Percentiles rank a stretch among this genome's conserved stretches.
Evolutionary conservation across 2,797 vertebrate species (phyloP).

Genomic region (Pantherophis vulpinus): DNA sequence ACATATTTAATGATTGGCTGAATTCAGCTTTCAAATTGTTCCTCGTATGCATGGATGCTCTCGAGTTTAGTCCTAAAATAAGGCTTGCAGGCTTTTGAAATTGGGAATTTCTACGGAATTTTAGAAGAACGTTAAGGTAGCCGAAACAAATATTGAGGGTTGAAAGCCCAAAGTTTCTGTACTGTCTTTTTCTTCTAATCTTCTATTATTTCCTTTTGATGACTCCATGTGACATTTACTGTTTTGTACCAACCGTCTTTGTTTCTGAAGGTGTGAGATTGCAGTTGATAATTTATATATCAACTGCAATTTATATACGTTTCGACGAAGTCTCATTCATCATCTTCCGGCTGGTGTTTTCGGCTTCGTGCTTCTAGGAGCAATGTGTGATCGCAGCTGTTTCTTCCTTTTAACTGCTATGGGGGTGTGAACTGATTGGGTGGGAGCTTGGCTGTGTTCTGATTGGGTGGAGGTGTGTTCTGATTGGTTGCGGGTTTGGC

Average conservation of each 20-base stretch:
- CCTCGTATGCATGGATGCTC: background rate
- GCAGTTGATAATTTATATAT: conserved; percentile 17
- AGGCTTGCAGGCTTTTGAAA: background rate
- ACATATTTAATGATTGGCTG: background rate
- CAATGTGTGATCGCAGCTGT: no score
- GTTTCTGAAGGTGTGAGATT: conserved; percentile 25
- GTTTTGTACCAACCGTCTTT: background rate
- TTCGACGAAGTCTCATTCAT: no score
- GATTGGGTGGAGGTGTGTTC: no score
- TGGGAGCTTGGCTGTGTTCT: no score
- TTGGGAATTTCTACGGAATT: background rate
- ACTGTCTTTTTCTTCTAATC: background rate
- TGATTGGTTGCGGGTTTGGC: no score
- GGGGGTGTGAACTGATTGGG: no score
- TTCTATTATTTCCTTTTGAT: background rate
- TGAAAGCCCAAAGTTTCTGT: background rate
- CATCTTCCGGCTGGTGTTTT: no score
- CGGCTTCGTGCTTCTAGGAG: no score
- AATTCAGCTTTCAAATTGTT: background rate
- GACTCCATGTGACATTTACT: background rate
- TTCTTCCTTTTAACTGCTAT: no score
- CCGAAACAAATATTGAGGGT: background rate
- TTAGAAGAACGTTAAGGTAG: background rate
- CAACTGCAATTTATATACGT: no score
- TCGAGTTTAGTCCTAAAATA: background rate